phyloP scores from a whole-genome alignment of 2,113 vertebrate species.

The Galemys pyrenaicus region DNA sequence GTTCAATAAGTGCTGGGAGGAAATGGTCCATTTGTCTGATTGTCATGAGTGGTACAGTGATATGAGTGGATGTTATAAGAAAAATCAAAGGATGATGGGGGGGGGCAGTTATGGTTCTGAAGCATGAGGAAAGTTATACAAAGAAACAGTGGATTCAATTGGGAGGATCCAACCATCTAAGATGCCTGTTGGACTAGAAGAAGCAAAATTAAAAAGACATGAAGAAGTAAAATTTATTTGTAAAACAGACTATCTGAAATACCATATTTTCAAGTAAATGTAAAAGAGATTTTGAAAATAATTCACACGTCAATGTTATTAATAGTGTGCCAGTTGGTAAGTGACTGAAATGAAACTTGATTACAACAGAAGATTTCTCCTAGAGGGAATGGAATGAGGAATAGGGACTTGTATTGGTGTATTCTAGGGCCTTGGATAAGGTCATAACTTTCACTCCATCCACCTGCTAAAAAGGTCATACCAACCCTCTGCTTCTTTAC shows the following conservation, averaged over 20 bases:
- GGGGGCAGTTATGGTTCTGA: not conserved
- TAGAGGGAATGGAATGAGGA: not conserved
- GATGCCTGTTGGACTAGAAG: not conserved
- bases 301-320: not conserved
- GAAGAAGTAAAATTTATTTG: not conserved
- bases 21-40: not conserved
- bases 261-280: constrained; percentile 1
- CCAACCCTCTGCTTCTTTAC: not conserved
- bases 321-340: not conserved
- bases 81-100: not conserved
- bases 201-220: not conserved
- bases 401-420: fast-evolving
- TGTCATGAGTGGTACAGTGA: not conserved
- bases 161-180: not conserved
- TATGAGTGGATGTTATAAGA: not conserved
- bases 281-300: not conserved
- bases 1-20: not conserved
- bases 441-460: no score
- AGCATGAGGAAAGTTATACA: not conserved
- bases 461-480: not conserved
- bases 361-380: not conserved
- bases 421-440: not conserved
- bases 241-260: not conserved
- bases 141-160: not conserved
- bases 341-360: not conserved